Evolutionary conservation across 2,888 invertebrate genomes (phyloP).

Genomic region (Smittia sp.): DNA sequence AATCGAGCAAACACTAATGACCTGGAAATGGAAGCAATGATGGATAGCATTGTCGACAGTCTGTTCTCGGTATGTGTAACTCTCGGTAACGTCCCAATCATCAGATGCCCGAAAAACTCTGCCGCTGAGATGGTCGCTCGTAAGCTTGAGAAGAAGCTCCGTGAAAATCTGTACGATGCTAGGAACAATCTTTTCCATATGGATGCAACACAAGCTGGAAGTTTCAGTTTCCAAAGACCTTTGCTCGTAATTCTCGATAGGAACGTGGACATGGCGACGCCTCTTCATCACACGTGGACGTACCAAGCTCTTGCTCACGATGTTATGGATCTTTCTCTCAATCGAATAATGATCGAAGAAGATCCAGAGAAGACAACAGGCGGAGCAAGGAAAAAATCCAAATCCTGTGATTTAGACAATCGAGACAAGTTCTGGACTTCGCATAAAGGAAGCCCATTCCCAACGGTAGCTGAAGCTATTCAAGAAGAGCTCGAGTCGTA

Average conservation of each 20-base stretch:
- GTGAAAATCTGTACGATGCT: constrained; percentile 95
- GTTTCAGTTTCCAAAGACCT: constrained; percentile 88
- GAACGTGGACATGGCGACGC: constrained; percentile 95
- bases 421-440: constrained; percentile 89
- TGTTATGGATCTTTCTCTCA: constrained; percentile 86
- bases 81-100: constrained; percentile 68
- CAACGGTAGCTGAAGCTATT: constrained; percentile 95
- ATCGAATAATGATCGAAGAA: constrained; percentile 72
- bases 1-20: constrained; percentile 93
- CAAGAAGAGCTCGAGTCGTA: constrained; percentile 97
- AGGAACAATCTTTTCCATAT: constrained; percentile 92
- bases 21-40: constrained; percentile 89
- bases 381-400: constrained; percentile 72
- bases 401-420: constrained; percentile 85
- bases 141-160: constrained; percentile 92
- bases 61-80: constrained; percentile 98
- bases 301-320: constrained; percentile 98
- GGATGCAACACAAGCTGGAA: constrained; percentile 71
- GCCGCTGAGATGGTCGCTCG: constrained; percentile 98
- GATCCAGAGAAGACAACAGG: constrained; percentile 55
- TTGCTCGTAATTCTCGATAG: constrained; percentile 89
- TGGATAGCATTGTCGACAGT: constrained; percentile 93
- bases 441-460: constrained; percentile 92
- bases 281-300: constrained; percentile 99
- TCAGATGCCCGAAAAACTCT: constrained; percentile 79